Conservation (phyloP, 2,113 vertebrate genomes). For the Pachyramphus minor region DNA sequence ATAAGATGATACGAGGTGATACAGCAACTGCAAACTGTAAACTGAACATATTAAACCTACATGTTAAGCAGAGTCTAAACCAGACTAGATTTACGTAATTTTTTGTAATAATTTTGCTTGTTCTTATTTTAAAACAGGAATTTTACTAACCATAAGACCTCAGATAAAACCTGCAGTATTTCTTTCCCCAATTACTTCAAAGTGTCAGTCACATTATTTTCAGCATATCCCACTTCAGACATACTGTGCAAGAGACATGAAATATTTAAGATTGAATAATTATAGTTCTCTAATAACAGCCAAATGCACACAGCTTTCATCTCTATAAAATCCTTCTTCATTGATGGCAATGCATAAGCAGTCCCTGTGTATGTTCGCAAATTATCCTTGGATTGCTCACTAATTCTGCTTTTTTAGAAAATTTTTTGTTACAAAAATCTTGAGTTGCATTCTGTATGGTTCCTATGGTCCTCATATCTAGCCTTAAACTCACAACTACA, state of each 20-base stretch:
- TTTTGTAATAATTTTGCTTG: background rate
- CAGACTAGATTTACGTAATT: background rate
- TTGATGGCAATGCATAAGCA: background rate
- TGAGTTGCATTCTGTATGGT: background rate
- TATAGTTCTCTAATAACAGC: background rate
- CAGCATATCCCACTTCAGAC: background rate
- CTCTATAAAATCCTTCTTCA: background rate
- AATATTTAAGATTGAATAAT: background rate
- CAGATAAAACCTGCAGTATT: background rate
- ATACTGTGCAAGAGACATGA: background rate
- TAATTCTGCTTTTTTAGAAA: background rate
- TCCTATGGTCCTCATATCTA: background rate
- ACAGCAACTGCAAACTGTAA: background rate
- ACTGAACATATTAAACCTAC: background rate
- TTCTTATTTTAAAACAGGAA: background rate
- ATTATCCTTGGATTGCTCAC: background rate
- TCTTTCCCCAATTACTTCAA: background rate
- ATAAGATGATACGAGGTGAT: background rate
- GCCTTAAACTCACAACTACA: background rate
- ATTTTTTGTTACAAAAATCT: background rate
- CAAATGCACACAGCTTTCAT: background rate
- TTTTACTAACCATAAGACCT: too few relatives aligned
- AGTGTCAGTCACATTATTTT: background rate
- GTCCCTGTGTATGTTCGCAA: background rate
- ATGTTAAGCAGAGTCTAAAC: background rate